phyloP scores from a whole-genome alignment of 2,797 vertebrate species.

The Peromyscus eremicus region DNA sequence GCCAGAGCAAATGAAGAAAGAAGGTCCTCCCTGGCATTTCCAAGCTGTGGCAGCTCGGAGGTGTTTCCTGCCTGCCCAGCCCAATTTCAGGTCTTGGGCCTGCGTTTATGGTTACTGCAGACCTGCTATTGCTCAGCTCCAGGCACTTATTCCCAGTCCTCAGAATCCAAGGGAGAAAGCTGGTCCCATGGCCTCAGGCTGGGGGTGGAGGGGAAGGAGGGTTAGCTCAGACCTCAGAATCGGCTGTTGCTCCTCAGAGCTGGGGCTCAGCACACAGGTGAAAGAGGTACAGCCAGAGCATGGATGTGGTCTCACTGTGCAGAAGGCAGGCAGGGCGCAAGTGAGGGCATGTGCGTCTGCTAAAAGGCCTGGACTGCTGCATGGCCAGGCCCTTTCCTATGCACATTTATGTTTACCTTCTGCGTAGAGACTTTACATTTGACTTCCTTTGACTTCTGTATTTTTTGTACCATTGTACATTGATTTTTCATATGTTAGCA shows the following conservation, averaged over 20 bases:
- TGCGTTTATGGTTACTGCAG: constrained; percentile 10
- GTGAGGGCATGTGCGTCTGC: background rate
- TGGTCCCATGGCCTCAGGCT: constrained; percentile 5
- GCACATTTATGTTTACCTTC: background rate
- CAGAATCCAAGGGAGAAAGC: constrained; percentile 8
- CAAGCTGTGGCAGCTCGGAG: background rate
- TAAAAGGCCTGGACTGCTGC: constrained; percentile 92
- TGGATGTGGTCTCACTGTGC: constrained; percentile 37
- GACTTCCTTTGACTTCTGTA: constrained; percentile 4
- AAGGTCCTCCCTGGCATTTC: background rate
- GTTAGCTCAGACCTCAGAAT: background rate
- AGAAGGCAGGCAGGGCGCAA: background rate
- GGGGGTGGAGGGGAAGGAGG: background rate
- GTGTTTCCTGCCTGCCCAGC: background rate
- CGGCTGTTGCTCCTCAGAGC: background rate
- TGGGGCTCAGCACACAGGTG: constrained; percentile 12
- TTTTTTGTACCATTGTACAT: constrained; percentile 4
- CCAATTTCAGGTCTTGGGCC: background rate
- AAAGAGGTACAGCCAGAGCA: background rate
- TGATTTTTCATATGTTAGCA: constrained; percentile 18
- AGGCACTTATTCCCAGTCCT: constrained; percentile 6
- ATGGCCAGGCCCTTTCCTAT: constrained; percentile 84
- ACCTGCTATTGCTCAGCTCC: background rate
- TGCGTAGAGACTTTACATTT: background rate
- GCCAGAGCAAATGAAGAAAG: background rate